These are phyloP conservation scores for Amblyjoppa fuscipennis DNA, from an alignment of 2,888 invertebrate species.

Conservation along the genomic window DNA sequence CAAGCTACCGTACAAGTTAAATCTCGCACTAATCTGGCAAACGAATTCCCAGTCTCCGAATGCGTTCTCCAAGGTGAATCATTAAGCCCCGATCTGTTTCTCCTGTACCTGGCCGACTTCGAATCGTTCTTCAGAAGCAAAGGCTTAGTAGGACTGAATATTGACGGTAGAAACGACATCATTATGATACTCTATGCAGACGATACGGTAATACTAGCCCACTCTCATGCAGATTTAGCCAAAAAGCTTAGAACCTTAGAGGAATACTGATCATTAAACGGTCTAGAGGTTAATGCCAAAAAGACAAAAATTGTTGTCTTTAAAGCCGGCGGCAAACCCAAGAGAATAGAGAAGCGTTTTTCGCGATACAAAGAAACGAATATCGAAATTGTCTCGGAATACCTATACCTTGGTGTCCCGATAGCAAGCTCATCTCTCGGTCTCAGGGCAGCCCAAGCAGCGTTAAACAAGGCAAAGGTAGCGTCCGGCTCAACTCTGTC, in stretches of 20 bases:
- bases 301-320: conserved; percentile 22
- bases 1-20: no score
- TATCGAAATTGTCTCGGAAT: neutral
- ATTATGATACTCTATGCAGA: conserved; percentile 1
- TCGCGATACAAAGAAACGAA: neutral
- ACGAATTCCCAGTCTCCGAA: no score
- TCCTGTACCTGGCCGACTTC: no score
- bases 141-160: neutral
- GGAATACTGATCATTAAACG: neutral
- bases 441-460: no score
- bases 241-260: neutral
- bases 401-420: neutral
- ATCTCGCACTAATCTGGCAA: no score
- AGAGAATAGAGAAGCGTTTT: neutral
- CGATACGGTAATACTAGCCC: neutral
- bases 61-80: no score
- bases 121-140: neutral
- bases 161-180: neutral
- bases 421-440: neutral
- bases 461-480: no score
- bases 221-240: neutral
- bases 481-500: no score
- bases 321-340: conserved; percentile 8
- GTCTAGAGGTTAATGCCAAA: conserved; percentile 1
- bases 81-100: no score